Evolutionary conservation across 2,113 vertebrate genomes (phyloP), one percentile per base, ranked within the genome.

Genomic region (Ranitomeya variabilis): DNA sequence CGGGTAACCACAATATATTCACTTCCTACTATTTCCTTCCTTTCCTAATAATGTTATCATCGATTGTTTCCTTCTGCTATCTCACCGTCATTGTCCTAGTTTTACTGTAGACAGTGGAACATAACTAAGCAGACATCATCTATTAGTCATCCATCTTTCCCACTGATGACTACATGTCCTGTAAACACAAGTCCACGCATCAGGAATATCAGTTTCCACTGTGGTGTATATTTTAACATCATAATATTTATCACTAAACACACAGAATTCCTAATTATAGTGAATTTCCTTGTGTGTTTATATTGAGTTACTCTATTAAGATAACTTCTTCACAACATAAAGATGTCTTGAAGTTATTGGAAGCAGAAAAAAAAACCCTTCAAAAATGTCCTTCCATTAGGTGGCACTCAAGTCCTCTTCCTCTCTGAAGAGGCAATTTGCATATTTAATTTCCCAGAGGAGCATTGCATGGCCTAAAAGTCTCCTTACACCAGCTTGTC

Each of bases 21-120:
- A 45, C 66, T 51, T 69, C 37, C 45, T n/a, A 54, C 37, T 45
- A 83, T 83, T 83, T 83, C 81, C 81, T 83, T 83, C 81, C 81
- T 83, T 4, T 54, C 21, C 21, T 52, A 37, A 64, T 83, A n/a
- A 67, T 69, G 62, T 69, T 54, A 69, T 69, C 81, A 54, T 51
- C 31, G 31, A 52, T 69, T 83, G 62, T 54, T 62, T 54, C 81
- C 66, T 64, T 54, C 62, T 26, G 62, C 51, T 67, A 83, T 83
- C 62, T 69, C 81, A 54, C 69, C 80, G 37, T 83, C 37, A 83
- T 52, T 66, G 62, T 51, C 80, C 52, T 52, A 66, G 6, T n/a
- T 66, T 51, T 55, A 79, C 6, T 66, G 19, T 83, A n/a, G 37
- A 51, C 45, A 60, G 81, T 52, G 31, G 37, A 67, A 83, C 37